These are phyloP conservation scores for Molorchus minor DNA, from an alignment of 2,888 invertebrate genomes.

Conservation along the genomic window DNA sequence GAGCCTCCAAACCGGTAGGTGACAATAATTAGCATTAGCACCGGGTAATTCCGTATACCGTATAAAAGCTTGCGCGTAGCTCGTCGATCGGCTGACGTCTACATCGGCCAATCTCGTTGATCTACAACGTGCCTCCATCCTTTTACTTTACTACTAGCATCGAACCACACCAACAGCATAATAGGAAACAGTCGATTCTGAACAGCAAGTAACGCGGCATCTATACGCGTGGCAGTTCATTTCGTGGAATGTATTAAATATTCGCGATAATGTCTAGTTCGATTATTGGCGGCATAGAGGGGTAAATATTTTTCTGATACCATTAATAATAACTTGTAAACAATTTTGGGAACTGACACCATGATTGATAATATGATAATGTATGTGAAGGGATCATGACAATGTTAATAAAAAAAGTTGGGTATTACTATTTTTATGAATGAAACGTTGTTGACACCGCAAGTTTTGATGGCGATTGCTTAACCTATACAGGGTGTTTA, in stretches of 20 bases:
- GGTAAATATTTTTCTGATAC: constrained; percentile 24
- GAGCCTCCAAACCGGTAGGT: background rate
- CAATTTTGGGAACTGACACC: too few species aligned
- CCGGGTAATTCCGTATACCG: constrained; percentile 5
- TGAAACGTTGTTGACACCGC: too few species aligned
- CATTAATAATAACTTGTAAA: too few species aligned
- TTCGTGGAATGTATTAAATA: constrained; percentile 27
- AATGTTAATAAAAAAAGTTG: too few species aligned
- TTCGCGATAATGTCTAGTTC: constrained; percentile 8
- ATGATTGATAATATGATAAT: too few species aligned
- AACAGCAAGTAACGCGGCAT: constrained; percentile 16
- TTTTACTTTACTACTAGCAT: constrained; percentile 15
- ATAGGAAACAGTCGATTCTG: constrained; percentile 10
- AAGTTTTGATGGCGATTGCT: too few species aligned
- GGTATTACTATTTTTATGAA: too few species aligned
- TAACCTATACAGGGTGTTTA: too few species aligned
- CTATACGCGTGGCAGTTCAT: constrained; percentile 1
- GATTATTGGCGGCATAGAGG: constrained; percentile 29
- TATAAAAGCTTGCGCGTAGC: background rate
- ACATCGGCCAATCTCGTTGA: constrained; percentile 9
- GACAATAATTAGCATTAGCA: constrained; percentile 9
- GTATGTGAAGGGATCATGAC: too few species aligned
- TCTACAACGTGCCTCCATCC: constrained; percentile 26
- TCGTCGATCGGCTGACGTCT: background rate
- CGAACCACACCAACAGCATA: background rate